Percentiles rank a stretch among this genome's conserved stretches.
These are phyloP conservation scores for Percina caprodes DNA, from an alignment of 2,113 vertebrate species.

Conservation along the genomic window DNA sequence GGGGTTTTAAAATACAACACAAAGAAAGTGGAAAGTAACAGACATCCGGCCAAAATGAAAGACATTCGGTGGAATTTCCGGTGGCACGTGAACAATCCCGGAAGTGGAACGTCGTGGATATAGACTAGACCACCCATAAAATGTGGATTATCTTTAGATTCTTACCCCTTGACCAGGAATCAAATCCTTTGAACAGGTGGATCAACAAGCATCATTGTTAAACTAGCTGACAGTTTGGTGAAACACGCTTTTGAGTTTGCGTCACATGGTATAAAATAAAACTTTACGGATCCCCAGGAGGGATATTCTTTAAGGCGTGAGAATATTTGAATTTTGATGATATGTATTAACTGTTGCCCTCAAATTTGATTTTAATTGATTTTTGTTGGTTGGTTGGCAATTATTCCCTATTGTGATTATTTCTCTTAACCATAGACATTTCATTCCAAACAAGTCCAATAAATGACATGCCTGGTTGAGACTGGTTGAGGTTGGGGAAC, in stretches of 20 bases:
- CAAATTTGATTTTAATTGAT: no score
- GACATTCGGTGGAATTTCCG: no score
- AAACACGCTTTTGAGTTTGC: slow-evolving; percentile 20
- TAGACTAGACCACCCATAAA: no score
- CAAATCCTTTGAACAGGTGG: background rate
- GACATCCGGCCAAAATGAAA: no score
- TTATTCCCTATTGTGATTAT: background rate
- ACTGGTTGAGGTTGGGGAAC: background rate
- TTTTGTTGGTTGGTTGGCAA: background rate
- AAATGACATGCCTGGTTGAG: background rate
- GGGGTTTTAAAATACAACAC: no score
- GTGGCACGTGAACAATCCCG: no score
- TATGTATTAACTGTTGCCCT: background rate
- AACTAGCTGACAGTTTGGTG: background rate
- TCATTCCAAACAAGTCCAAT: background rate
- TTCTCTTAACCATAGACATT: background rate
- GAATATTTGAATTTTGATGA: background rate
- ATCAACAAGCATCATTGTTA: no score
- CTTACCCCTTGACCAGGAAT: background rate
- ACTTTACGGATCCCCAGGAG: background rate
- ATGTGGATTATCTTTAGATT: background rate
- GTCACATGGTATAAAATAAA: background rate
- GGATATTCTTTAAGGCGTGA: background rate
- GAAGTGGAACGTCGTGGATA: no score
- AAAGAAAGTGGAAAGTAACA: no score